A percentile compares a stretch with the other conserved stretches of the same genome.
Conservation (phyloP, 2,888 invertebrate species). For the Stramonita haemastoma region DNA sequence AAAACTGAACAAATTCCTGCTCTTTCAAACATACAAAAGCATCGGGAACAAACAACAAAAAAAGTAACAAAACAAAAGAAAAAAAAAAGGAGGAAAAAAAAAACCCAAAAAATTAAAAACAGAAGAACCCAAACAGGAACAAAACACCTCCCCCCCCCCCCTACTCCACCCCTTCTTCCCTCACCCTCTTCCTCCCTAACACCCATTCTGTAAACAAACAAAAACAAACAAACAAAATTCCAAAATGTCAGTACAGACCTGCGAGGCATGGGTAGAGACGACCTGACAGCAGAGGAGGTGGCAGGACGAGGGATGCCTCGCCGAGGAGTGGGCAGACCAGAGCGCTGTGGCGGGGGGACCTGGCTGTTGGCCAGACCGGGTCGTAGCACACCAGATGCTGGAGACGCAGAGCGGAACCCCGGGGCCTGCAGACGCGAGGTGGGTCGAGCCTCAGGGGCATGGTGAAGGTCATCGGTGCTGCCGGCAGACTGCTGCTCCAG, state of each 20-base stretch:
- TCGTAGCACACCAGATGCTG: conserved; percentile 53
- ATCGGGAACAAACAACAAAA: too few relatives aligned
- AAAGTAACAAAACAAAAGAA: too few relatives aligned
- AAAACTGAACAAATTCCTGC: too few relatives aligned
- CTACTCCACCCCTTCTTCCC: too few relatives aligned
- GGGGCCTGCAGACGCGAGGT: not conserved
- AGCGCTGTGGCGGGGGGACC: conserved; percentile 64
- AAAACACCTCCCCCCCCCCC: too few relatives aligned
- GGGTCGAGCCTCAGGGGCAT: conserved; percentile 52
- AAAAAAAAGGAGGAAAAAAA: too few relatives aligned
- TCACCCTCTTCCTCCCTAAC: too few relatives aligned
- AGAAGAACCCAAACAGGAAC: too few relatives aligned
- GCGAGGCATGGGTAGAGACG: conserved; percentile 64
- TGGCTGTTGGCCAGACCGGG: conserved; percentile 54
- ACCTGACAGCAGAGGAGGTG: conserved; percentile 52
- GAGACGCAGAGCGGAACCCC: conserved; percentile 44
- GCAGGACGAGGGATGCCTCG: conserved; percentile 65
- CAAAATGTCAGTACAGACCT: conserved; percentile 61
- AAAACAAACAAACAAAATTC: not conserved
- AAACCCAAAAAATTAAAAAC: too few relatives aligned
- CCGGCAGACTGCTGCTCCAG: conserved; percentile 61
- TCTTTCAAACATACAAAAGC: too few relatives aligned
- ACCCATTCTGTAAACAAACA: too few relatives aligned
- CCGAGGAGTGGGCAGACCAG: conserved; percentile 67
- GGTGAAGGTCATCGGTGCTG: conserved; percentile 59